These are phyloP conservation scores for Heliconius charithonia DNA, from an alignment of 2,888 invertebrate species.

Conservation along the genomic window DNA sequence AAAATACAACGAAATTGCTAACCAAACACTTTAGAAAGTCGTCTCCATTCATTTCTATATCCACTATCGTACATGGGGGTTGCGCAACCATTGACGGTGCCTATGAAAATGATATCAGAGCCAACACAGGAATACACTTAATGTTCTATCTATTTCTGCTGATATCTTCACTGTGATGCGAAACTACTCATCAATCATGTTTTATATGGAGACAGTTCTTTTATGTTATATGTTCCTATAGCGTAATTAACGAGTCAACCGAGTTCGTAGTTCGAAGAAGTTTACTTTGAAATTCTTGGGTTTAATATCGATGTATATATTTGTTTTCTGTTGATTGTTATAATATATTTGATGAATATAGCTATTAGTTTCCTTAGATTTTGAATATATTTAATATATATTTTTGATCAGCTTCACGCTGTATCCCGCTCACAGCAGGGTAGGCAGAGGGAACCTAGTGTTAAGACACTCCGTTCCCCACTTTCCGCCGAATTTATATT, in stretches of 20 bases:
- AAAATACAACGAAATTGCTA: neutral
- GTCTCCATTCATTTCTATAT: conserved; percentile 59
- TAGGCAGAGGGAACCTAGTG: too few species aligned
- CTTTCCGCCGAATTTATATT: too few species aligned
- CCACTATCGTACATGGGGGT: conserved; percentile 63
- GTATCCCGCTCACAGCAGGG: too few species aligned
- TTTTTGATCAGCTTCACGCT: too few species aligned
- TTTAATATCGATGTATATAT: neutral
- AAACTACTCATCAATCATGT: conserved; percentile 70
- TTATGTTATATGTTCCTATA: conserved; percentile 51
- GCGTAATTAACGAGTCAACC: conserved; percentile 61
- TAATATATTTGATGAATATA: too few species aligned
- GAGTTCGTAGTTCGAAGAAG: neutral
- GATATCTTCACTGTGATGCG: conserved; percentile 73
- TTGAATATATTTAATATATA: neutral
- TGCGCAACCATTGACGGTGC: conserved; percentile 67
- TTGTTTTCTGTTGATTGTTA: neutral
- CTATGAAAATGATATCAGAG: conserved; percentile 80
- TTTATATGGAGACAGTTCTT: conserved; percentile 62
- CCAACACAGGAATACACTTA: conserved; percentile 80
- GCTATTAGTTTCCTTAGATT: too few species aligned
- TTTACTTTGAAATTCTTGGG: neutral
- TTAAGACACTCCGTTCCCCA: too few species aligned
- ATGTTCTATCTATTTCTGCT: conserved; percentile 68
- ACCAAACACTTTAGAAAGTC: neutral